Conservation (phyloP, 2,888 invertebrate species). For the Invenusta paracnida region DNA sequence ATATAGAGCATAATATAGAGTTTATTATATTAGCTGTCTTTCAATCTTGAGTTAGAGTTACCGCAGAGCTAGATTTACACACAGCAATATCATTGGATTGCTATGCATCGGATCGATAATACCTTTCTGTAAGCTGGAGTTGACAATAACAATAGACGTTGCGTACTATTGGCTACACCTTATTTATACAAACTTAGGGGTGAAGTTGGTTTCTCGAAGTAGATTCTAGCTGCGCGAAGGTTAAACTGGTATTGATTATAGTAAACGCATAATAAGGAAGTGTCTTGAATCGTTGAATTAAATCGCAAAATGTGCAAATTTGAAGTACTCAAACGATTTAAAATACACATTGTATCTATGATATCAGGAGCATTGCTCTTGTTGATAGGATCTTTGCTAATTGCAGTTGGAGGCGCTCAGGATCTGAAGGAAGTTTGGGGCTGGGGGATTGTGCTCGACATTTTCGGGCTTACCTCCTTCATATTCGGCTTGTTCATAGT, state of each 20-base stretch:
- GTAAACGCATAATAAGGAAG: background rate
- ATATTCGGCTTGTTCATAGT: background rate
- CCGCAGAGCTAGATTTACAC: too few species aligned
- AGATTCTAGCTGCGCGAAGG: background rate
- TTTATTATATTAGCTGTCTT: too few species aligned
- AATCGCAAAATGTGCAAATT: background rate
- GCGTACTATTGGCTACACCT: background rate
- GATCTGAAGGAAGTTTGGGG: background rate
- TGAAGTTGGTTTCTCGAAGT: too few species aligned
- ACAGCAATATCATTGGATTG: too few species aligned
- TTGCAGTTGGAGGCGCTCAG: background rate
- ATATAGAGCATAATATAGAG: too few species aligned
- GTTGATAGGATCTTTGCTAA: background rate
- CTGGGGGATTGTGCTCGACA: background rate
- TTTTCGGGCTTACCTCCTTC: background rate
- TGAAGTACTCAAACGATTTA: background rate
- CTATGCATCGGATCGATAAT: too few species aligned
- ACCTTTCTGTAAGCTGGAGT: background rate
- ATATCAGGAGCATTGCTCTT: background rate
- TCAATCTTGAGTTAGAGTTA: too few species aligned
- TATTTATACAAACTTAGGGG: too few species aligned
- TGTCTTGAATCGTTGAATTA: background rate
- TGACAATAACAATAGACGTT: background rate
- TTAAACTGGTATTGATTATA: background rate
- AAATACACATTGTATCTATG: background rate